phyloP scores from a whole-genome alignment of 2,113 vertebrate genomes.

The Trichechus manatus region DNA sequence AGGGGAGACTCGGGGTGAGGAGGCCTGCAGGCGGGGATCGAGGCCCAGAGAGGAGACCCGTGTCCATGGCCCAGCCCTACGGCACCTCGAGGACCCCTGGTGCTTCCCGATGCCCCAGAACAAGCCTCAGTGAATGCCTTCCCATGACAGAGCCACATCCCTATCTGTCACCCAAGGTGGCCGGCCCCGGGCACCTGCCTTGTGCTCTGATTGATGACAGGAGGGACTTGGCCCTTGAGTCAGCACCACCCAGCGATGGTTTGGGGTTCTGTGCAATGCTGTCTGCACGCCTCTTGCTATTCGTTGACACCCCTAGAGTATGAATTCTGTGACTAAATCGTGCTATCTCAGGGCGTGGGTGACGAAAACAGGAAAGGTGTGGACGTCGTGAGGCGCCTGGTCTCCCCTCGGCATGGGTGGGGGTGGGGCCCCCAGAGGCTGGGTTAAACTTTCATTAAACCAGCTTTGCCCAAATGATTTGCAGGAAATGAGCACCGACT shows the following conservation, averaged over 20 bases:
- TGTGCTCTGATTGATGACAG: not conserved
- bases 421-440: not conserved
- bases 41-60: not conserved
- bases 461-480: constrained; percentile 54
- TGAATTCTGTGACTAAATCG: constrained; percentile 84
- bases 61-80: rapidly evolving
- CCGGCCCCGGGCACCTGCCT: not conserved
- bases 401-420: not conserved
- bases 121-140: rapidly evolving
- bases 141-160: rapidly evolving
- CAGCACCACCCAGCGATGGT: not conserved
- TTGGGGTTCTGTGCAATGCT: not conserved
- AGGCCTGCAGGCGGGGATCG: rapidly evolving
- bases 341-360: constrained; percentile 69
- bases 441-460: constrained; percentile 68
- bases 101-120: rapidly evolving
- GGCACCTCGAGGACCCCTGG: rapidly evolving
- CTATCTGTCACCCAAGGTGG: rapidly evolving
- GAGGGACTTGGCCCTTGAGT: not conserved
- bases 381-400: constrained; percentile 36
- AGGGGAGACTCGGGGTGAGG: rapidly evolving
- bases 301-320: constrained; percentile 80
- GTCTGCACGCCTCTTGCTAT: constrained; percentile 61
- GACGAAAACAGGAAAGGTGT: not conserved
- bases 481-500: constrained; percentile 36